Percentiles rank a stretch among this genome's conserved stretches.
Evolutionary conservation across 2,113 vertebrate species (phyloP).

Genomic region (Macrotis lagotis): DNA sequence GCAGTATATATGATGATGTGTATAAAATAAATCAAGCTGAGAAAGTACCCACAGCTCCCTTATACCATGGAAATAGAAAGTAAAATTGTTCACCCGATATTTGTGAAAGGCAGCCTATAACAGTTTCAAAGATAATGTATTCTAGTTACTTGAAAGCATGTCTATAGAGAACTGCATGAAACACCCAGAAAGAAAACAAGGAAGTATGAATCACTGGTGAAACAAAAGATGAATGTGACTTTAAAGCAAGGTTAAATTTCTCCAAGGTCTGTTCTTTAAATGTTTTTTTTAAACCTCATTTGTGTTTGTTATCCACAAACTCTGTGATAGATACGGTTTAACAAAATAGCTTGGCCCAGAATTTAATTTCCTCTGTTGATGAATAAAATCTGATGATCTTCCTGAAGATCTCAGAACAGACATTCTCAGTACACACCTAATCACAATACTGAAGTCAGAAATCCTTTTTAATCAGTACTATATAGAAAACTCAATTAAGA

Average conservation of each 20-base stretch:
- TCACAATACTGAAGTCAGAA: background rate
- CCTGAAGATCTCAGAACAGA: background rate
- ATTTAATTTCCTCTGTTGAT: constrained; percentile 20
- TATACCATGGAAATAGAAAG: background rate
- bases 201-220: constrained; percentile 41
- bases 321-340: background rate
- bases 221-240: background rate
- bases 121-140: constrained; percentile 8
- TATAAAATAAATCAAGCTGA: background rate
- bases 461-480: background rate
- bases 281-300: constrained; percentile 37
- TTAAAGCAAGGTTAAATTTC: constrained; percentile 35
- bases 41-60: background rate
- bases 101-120: background rate
- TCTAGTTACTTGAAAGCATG: background rate
- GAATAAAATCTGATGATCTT: background rate
- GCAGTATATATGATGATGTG: background rate
- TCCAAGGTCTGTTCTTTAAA: background rate
- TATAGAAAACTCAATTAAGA: constrained; percentile 15
- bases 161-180: background rate
- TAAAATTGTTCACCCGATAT: background rate
- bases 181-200: background rate
- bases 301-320: constrained; percentile 33
- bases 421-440: background rate
- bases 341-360: constrained; percentile 28